phyloP scores from a whole-genome alignment of 2,888 invertebrate genomes.

The Lomographa bimaculata region DNA sequence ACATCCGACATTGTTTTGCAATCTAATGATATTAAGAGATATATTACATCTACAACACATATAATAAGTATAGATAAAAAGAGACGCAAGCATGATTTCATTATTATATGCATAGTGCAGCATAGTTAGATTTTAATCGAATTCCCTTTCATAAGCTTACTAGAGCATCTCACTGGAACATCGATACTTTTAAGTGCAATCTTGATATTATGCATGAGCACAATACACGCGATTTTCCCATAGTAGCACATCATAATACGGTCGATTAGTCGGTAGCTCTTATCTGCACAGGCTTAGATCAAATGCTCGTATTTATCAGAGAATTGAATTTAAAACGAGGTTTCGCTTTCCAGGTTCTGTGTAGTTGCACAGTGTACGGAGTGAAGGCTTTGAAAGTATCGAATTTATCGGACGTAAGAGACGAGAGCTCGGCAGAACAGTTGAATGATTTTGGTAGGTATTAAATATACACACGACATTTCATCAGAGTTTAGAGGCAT shows the following conservation, averaged over 20 bases:
- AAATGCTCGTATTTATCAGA: no score
- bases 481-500: no score
- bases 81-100: no score
- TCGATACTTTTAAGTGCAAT: constrained; percentile 7
- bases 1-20: no score
- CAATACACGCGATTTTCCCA: constrained; percentile 38
- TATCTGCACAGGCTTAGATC: constrained; percentile 42
- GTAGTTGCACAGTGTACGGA: constrained; percentile 47
- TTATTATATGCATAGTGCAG: no score
- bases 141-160: constrained; percentile 16
- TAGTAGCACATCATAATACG: constrained; percentile 42
- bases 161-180: constrained; percentile 10
- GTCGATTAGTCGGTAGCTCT: constrained; percentile 45
- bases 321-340: constrained; percentile 45
- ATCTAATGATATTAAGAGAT: no score
- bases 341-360: constrained; percentile 44
- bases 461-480: no score
- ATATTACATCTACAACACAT: no score
- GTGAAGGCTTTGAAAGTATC: constrained; percentile 24
- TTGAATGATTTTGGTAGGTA: background rate
- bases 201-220: constrained; percentile 30
- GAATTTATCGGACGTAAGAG: constrained; percentile 22
- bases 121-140: constrained; percentile 1
- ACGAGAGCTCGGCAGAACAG: background rate
- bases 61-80: no score